Evolutionary conservation across 1,140 invertebrate genomes (phyloP).

Genomic region (Drosophila kepulauana): DNA sequence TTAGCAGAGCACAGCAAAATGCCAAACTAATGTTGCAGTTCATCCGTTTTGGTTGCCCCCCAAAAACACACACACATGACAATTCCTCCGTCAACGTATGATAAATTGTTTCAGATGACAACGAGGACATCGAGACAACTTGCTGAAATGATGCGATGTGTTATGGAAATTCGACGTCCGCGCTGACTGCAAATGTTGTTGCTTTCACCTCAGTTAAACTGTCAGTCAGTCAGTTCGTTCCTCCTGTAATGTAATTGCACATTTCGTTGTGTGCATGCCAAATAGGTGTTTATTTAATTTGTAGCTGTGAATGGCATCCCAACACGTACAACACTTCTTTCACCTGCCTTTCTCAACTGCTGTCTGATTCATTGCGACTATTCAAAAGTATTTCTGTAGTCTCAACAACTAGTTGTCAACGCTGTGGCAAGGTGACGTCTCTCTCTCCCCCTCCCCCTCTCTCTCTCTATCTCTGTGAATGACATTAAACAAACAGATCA

Average conservation of each 20-base stretch:
- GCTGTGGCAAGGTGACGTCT: no score
- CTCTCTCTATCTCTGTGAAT: no score
- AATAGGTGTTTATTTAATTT: constrained; percentile 82
- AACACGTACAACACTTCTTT: constrained; percentile 16
- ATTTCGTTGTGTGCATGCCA: constrained; percentile 70
- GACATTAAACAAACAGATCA: no score
- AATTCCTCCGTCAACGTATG: constrained; percentile 70
- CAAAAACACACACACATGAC: constrained; percentile 38
- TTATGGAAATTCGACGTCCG: constrained; percentile 63
- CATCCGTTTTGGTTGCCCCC: constrained; percentile 8
- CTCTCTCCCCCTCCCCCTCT: no score
- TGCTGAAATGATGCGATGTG: constrained; percentile 49
- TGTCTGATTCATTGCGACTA: constrained; percentile 66
- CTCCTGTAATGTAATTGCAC: constrained; percentile 73
- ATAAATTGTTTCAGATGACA: constrained; percentile 68
- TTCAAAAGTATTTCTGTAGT: constrained; percentile 50
- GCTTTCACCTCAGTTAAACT: constrained; percentile 11
- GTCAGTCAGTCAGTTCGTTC: not conserved
- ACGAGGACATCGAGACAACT: constrained; percentile 24
- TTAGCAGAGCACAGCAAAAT: constrained; percentile 22
- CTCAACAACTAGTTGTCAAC: not conserved
- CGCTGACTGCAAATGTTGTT: constrained; percentile 23
- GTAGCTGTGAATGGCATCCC: constrained; percentile 47
- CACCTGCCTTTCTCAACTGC: constrained; percentile 4
- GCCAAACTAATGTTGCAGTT: constrained; percentile 34